phyloP scores from a whole-genome alignment of 2,888 invertebrate species.

The Tetragonula carbonaria region DNA sequence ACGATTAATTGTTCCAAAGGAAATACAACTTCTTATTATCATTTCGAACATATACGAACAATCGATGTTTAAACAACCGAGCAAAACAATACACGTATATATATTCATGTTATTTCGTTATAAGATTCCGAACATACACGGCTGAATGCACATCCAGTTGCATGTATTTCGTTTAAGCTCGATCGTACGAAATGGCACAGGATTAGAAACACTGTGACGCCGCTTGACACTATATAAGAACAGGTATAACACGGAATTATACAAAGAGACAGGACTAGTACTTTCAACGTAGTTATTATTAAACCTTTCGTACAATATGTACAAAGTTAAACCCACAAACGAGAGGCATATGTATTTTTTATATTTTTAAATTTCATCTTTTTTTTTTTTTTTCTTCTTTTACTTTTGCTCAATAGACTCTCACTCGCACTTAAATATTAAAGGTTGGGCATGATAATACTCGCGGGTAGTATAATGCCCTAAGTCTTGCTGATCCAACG shows the following conservation, averaged over 20 bases:
- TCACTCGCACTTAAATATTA: conserved; percentile 84
- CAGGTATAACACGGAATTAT: conserved; percentile 78
- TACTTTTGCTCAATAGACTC: conserved; percentile 78
- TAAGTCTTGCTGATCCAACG: conserved; percentile 84
- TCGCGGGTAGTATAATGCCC: conserved; percentile 84
- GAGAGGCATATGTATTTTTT: conserved; percentile 77
- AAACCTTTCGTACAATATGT: conserved; percentile 81
- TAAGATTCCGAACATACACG: neutral
- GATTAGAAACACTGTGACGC: conserved; percentile 33
- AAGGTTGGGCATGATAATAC: conserved; percentile 84
- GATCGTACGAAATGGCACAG: conserved; percentile 16
- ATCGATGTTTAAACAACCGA: neutral
- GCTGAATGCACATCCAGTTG: neutral
- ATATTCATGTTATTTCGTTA: neutral
- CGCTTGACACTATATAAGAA: conserved; percentile 56
- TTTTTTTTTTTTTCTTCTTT: conserved; percentile 34
- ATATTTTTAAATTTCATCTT: conserved; percentile 54
- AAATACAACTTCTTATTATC: neutral
- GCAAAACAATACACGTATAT: conserved; percentile 6
- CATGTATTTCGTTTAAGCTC: conserved; percentile 13
- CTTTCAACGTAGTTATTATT: conserved; percentile 83
- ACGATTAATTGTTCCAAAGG: neutral
- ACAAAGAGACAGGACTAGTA: conserved; percentile 82
- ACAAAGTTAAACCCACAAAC: conserved; percentile 83
- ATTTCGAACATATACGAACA: neutral